A percentile compares a stretch with the other conserved stretches of the same genome.
Evolutionary conservation across 2,113 vertebrate genomes (phyloP).

Genomic region (Leiothrix lutea): DNA sequence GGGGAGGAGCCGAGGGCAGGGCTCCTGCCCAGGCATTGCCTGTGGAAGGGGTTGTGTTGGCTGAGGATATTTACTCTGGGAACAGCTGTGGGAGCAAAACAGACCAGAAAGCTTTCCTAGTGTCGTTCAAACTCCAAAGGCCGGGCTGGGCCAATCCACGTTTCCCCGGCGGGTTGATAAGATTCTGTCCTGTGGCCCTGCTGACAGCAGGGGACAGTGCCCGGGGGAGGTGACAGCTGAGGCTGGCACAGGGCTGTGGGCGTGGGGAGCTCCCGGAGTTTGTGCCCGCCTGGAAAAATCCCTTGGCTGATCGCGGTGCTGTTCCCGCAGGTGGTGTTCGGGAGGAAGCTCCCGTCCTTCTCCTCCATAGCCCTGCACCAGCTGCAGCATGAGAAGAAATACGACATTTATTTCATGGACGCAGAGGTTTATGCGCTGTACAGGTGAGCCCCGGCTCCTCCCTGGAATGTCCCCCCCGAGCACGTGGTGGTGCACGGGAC

Average conservation of each 20-base stretch:
- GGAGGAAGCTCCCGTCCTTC: conserved; percentile 83
- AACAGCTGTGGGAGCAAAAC: neutral
- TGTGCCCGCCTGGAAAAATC: neutral
- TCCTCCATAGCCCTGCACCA: conserved; percentile 79
- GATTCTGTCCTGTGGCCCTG: neutral
- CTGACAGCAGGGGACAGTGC: neutral
- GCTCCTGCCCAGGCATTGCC: neutral
- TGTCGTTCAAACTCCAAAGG: conserved; percentile 17
- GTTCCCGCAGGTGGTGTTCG: conserved; percentile 87
- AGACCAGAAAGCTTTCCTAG: neutral
- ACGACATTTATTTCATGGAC: conserved; percentile 89
- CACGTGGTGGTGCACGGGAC: accelerated
- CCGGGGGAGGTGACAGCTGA: neutral
- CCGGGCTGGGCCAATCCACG: neutral
- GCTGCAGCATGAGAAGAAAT: conserved; percentile 88
- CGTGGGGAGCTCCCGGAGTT: neutral
- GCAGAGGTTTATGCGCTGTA: conserved; percentile 84
- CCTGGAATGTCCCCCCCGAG: neutral
- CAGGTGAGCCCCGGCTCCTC: conserved; percentile 72
- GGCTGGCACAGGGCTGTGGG: neutral
- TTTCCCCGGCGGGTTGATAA: neutral
- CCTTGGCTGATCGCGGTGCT: neutral
- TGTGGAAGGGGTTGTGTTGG: too few relatives aligned
- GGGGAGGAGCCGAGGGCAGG: neutral
- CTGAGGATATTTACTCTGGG: neutral